Conservation (phyloP, 2,797 vertebrate species). For the Monodelphis domestica region DNA sequence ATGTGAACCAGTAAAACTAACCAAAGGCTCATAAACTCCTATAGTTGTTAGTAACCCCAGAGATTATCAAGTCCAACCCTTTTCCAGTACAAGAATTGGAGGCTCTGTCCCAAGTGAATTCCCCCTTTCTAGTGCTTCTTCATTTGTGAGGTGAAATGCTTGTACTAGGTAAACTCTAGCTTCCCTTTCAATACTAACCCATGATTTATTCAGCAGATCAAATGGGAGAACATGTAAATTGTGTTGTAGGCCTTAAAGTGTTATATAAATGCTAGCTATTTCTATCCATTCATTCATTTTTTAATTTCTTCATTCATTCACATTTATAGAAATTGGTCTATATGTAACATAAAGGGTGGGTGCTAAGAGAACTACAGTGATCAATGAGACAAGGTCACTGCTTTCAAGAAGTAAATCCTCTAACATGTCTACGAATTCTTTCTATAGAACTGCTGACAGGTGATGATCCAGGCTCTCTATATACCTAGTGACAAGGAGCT, state of each 20-base stretch:
- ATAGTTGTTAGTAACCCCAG: not conserved
- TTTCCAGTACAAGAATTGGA: not conserved
- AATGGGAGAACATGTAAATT: not conserved
- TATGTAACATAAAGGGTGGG: not conserved
- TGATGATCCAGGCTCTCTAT: not conserved
- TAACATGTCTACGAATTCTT: not conserved
- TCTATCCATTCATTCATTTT: not conserved
- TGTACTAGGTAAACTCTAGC: not conserved
- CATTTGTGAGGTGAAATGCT: not conserved
- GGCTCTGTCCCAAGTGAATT: not conserved
- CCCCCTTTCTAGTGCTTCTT: not conserved
- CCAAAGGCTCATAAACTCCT: not conserved
- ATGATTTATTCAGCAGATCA: not conserved
- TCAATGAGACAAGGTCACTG: not conserved
- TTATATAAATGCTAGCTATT: not conserved
- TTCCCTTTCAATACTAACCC: not conserved
- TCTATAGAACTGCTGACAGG: not conserved
- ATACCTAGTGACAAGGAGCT: not conserved
- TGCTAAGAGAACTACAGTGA: not conserved
- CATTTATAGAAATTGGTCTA: not conserved
- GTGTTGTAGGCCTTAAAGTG: not conserved
- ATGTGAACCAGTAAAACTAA: not conserved
- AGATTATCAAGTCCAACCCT: too few relatives aligned
- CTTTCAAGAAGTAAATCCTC: not conserved
- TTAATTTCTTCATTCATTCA: not conserved